A percentile compares a stretch with the other conserved stretches of the same genome.
Evolutionary conservation across 2,113 vertebrate species (phyloP).

Genomic region (Salvelinus alpinus): DNA sequence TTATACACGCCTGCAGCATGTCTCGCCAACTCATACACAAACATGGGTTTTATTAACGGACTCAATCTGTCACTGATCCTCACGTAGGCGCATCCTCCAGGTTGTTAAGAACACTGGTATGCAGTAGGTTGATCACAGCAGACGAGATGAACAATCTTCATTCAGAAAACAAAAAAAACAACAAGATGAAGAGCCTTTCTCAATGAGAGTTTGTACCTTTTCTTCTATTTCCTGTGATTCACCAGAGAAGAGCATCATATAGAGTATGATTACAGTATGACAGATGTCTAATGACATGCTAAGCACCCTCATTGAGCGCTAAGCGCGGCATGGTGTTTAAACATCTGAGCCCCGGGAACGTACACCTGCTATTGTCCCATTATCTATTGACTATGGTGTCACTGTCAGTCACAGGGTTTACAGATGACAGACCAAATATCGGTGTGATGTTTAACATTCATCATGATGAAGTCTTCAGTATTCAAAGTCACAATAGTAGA

Average conservation of each 20-base stretch:
- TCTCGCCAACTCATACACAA: neutral
- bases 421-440: neutral
- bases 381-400: slow-evolving; percentile 7
- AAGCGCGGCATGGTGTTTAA: slow-evolving; percentile 54
- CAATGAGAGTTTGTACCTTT: slow-evolving; percentile 27
- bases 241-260: slow-evolving; percentile 44
- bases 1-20: neutral
- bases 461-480: too few species aligned
- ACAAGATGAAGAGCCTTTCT: slow-evolving; percentile 38
- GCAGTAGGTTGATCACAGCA: slow-evolving; percentile 12
- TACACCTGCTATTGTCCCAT: slow-evolving; percentile 29
- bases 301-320: slow-evolving; percentile 41
- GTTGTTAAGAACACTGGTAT: neutral
- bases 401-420: neutral
- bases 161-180: slow-evolving; percentile 29
- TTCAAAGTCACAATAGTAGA: too few species aligned
- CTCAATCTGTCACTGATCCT: slow-evolving; percentile 29
- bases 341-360: slow-evolving; percentile 50
- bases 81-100: neutral
- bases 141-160: slow-evolving; percentile 38
- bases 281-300: slow-evolving; percentile 67
- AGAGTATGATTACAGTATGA: slow-evolving; percentile 59
- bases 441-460: neutral
- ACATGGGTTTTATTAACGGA: neutral
- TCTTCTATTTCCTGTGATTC: slow-evolving; percentile 45